These are phyloP conservation scores for Atherinomorus stipes DNA, from an alignment of 2,113 vertebrate species.

Conservation along the genomic window DNA sequence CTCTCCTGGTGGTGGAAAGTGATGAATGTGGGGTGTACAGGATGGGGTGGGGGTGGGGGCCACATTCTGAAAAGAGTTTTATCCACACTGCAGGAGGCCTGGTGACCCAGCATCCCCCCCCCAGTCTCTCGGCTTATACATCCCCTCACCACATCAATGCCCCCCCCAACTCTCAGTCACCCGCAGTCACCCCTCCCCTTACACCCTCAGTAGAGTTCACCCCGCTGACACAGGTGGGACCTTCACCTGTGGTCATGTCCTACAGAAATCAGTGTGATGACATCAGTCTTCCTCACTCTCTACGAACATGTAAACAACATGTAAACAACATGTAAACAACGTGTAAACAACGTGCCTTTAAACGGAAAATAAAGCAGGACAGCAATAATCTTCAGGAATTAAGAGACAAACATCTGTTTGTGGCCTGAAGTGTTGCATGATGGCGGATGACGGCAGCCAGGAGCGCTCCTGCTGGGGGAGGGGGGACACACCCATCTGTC, in stretches of 20 bases:
- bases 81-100: conserved; percentile 50
- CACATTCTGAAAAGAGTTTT: conserved; percentile 16
- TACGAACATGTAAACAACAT: neutral
- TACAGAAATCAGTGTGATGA: no score
- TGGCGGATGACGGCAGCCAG: neutral
- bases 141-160: no score
- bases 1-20: no score
- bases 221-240: no score
- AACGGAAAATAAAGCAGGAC: neutral
- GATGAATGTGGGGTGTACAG: no score
- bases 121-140: conserved; percentile 8
- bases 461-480: conserved; percentile 16
- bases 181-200: neutral
- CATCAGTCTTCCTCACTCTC: no score
- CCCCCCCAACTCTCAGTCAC: neutral
- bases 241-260: no score
- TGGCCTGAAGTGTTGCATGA: no score
- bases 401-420: conserved; percentile 12
- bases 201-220: neutral
- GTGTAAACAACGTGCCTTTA: neutral
- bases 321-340: neutral
- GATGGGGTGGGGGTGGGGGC: no score
- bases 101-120: conserved; percentile 19
- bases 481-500: conserved; percentile 75
- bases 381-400: neutral